phyloP scores from a whole-genome alignment of 2,113 vertebrate genomes.

The Cyprinodon variegatus region DNA sequence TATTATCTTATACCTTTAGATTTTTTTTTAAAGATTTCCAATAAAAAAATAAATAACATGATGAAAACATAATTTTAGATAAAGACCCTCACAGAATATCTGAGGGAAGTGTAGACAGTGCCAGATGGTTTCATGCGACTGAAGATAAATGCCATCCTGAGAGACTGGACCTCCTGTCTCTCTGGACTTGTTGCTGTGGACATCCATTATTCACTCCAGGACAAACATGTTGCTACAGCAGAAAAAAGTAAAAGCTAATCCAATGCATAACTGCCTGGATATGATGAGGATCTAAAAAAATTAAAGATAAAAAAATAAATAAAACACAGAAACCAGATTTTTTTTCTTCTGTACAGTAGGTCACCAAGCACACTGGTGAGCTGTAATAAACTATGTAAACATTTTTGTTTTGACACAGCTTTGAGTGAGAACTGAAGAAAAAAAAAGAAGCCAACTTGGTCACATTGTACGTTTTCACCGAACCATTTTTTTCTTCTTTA shows the following conservation, averaged over 20 bases:
- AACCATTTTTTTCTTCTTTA: slow-evolving; percentile 72
- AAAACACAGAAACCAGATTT: slow-evolving; percentile 77
- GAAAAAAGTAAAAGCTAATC: slow-evolving; percentile 70
- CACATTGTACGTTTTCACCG: slow-evolving; percentile 82
- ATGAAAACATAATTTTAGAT: slow-evolving; percentile 79
- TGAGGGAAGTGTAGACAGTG: slow-evolving; percentile 81
- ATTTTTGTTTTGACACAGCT: slow-evolving; percentile 83
- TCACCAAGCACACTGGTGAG: slow-evolving; percentile 89
- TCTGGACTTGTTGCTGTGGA: slow-evolving; percentile 82
- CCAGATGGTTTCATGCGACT: slow-evolving; percentile 89
- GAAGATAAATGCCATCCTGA: slow-evolving; percentile 85
- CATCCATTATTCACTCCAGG: slow-evolving; percentile 74
- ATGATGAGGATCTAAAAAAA: slow-evolving; percentile 71
- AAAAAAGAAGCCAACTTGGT: slow-evolving; percentile 82
- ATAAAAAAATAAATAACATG: slow-evolving; percentile 83
- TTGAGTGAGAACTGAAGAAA: slow-evolving; percentile 91
- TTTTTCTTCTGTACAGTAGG: slow-evolving; percentile 86
- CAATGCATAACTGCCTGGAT: slow-evolving; percentile 78
- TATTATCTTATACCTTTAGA: slow-evolving; percentile 72
- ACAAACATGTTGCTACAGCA: slow-evolving; percentile 68
- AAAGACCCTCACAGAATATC: slow-evolving; percentile 69
- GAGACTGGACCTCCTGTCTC: slow-evolving; percentile 88
- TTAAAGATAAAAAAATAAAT: neutral
- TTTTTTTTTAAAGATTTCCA: slow-evolving; percentile 66
- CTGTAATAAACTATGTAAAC: slow-evolving; percentile 97